Base-by-base conservation (phyloP, 2,113 vertebrate species). In the Carettochelys insculpta region DNA sequence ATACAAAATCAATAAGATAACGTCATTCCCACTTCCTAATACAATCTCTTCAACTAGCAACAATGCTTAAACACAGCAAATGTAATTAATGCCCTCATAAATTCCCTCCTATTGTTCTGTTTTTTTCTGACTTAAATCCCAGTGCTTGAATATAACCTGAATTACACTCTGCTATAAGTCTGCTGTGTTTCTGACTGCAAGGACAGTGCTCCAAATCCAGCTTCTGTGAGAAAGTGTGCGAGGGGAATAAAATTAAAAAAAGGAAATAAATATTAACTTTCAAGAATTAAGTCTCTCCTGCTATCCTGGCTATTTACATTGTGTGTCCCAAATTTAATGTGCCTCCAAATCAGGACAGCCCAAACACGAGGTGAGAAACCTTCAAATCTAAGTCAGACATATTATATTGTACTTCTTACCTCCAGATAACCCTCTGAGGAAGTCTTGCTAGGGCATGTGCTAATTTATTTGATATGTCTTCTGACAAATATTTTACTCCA, bases 401-500 rank as follows among this genome's bases (percentile, higher is more conserved):
- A 17, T 61, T 11, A 1, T 17, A 3, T 3, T 1, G 47, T 71
- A 82, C 52, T 48, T n/a, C 94, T 97, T 98, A 99, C 99, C 99
- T 99, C 99, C 99, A 99, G 93, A 99, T 98, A 53, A 99, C 98
- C 85, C 98, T 98, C 95, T 99, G 99, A 31, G 98, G 99, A 92
- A 99, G 96, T 75, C 98, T 98, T 27, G 98, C 98, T 86, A 99
- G 96, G 19, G 99, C 99, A 11, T 98, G 98, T 1, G 99, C 99
- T 90, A 99, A 92, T 96, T 99, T 99, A 92, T 97, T 96, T 29
- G 99, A 98, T 45, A 99, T 98, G 68, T 99, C 99, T 89, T 99
- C 98, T 1, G 99, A 99, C 82, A 99, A 98, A 92, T 99, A 99
- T 94, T 99, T 99, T 82, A 99, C 99, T 45, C 99, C 99, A 3